These are phyloP conservation scores for Lasioglossum lativentre DNA, from an alignment of 2,888 invertebrate genomes.

Conservation along the genomic window DNA sequence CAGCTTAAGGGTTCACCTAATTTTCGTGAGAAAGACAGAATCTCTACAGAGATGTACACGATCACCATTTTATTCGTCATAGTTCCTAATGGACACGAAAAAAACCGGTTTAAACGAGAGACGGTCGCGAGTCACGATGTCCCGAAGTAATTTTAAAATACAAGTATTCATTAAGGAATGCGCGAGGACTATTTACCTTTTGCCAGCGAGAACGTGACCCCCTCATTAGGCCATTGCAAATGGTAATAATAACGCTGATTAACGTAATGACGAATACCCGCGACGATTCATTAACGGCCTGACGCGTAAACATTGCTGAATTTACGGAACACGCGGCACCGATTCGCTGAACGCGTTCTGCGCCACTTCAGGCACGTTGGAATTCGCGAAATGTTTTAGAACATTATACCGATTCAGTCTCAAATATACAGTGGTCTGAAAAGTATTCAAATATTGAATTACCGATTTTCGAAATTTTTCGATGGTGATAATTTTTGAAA, in stretches of 20 bases:
- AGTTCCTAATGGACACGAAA: constrained; percentile 44
- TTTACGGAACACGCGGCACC: constrained; percentile 29
- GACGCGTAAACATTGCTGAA: constrained; percentile 37
- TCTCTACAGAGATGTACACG: background rate
- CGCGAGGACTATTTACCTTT: constrained; percentile 26
- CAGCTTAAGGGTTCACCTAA: background rate
- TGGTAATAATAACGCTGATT: constrained; percentile 56
- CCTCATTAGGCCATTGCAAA: constrained; percentile 40
- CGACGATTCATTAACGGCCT: constrained; percentile 45
- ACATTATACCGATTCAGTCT: background rate
- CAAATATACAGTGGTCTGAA: background rate
- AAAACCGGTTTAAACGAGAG: constrained; percentile 41
- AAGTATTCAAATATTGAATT: background rate
- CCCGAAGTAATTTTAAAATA: constrained; percentile 31
- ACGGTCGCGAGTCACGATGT: background rate
- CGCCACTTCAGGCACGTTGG: background rate
- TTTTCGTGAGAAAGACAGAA: constrained; percentile 23
- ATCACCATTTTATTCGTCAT: constrained; percentile 44
- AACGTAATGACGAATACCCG: constrained; percentile 37
- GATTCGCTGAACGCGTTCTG: constrained; percentile 10
- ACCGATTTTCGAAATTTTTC: too few species aligned
- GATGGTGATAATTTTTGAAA: too few species aligned
- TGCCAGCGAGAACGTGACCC: constrained; percentile 3
- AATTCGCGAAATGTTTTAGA: background rate
- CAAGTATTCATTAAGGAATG: constrained; percentile 28